Base-by-base conservation (phyloP, 2,888 invertebrate genomes). In the Harpalus rufipes region DNA sequence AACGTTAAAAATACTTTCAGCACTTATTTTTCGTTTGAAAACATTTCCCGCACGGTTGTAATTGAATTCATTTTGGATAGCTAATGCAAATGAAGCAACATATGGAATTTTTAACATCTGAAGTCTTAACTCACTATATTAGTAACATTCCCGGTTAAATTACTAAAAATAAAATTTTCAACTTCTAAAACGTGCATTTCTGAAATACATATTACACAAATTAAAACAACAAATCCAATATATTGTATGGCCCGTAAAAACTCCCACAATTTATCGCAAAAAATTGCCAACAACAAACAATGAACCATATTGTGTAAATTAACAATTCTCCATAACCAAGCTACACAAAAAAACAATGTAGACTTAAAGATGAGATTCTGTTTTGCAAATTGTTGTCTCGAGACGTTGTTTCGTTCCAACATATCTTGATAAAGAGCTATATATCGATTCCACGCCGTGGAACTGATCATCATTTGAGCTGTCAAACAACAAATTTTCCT, bases 381-480 rank as follows among this genome's bases (percentile, higher is more conserved):
- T 63, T 93, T 91, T 68, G 91, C 89, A 56, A 91, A 90, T 86
- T 94, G 92, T 39, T 92, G 91, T 14, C 92, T 92, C n/a, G 92
- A 92, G 1, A 92, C 92, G 86, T 92, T 91, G 84, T 93, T 93
- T 39, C 93, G 93, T 88, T 97, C 96, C 44, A 97, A 89, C 88
- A 96, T 91, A 87, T 96, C 94, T 88, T 96, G 96, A 89, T 96
- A 97, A 5, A 95, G 90, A 74, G 95, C 95, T 87, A 97, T 96
- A 88, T 96, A 96, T 39, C 96, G 93, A 91, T 97, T 97, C 97
- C 97, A 97, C 7, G 95, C 94, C 81, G 95, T 91, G 0, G 96
- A 96, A 84, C 96, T 95, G 0, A 96, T 90, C 76, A 96, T 89
- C 89, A 97, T 92, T 89, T 96, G 96, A 0, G 94, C 94, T 4